Evolutionary conservation across 2,888 invertebrate genomes (phyloP).

Genomic region (Spatulosminthurus flaviceps): DNA sequence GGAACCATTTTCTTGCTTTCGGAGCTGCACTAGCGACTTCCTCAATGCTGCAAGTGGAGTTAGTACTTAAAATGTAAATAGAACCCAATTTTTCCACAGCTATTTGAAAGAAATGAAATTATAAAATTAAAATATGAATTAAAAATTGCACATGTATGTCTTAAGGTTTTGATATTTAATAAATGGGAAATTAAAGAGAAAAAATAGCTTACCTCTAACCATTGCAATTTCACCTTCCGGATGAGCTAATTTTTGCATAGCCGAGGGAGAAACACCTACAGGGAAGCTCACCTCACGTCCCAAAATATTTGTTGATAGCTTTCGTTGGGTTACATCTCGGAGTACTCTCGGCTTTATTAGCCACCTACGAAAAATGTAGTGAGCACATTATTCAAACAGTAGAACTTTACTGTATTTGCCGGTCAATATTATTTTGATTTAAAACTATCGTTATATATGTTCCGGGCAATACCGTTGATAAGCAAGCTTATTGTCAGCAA

Average conservation of each 20-base stretch:
- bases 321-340: constrained; percentile 75
- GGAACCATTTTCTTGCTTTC: constrained; percentile 85
- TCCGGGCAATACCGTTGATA: constrained; percentile 83
- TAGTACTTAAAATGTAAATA: constrained; percentile 84
- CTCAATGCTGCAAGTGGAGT: constrained; percentile 87
- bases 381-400: background rate
- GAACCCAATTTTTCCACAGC: constrained; percentile 80
- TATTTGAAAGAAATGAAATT: constrained; percentile 64
- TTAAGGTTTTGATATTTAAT: no score
- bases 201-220: constrained; percentile 71
- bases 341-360: constrained; percentile 77
- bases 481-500: constrained; percentile 77
- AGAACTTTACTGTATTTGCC: background rate
- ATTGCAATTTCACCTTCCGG: constrained; percentile 86
- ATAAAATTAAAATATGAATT: no score
- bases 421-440: background rate
- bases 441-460: no score
- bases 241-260: constrained; percentile 92
- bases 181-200: no score
- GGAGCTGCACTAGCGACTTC: constrained; percentile 84
- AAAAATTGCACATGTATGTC: no score
- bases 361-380: constrained; percentile 21
- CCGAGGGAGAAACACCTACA: constrained; percentile 83
- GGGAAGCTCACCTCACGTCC: constrained; percentile 71
- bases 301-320: constrained; percentile 73